A percentile compares a stretch with the other conserved stretches of the same genome.
phyloP scores from a whole-genome alignment of 2,797 vertebrate genomes.

The Leptodactylus fallax region DNA sequence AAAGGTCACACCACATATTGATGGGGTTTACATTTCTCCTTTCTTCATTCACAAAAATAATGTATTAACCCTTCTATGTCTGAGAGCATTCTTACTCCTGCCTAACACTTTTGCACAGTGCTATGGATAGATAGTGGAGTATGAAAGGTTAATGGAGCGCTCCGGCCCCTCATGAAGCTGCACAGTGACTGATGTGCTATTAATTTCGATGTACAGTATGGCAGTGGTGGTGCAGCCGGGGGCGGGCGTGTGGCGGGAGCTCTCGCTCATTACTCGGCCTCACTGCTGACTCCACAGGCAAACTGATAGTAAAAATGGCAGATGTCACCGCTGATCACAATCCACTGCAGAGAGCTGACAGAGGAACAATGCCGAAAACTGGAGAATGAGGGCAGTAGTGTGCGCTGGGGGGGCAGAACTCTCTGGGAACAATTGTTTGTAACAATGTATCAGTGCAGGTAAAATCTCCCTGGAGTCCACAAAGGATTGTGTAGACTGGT shows the following conservation, averaged over 20 bases:
- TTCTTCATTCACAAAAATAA: too few relatives aligned
- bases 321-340: background rate
- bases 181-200: background rate
- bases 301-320: background rate
- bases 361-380: background rate
- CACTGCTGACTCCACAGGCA: background rate
- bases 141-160: too few relatives aligned
- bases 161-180: too few relatives aligned
- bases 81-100: too few relatives aligned
- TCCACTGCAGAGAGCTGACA: background rate
- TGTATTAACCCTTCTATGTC: too few relatives aligned
- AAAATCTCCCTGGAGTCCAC: background rate
- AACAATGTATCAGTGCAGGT: background rate
- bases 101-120: too few relatives aligned
- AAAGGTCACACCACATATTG: too few relatives aligned
- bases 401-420: background rate
- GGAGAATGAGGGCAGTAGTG: background rate
- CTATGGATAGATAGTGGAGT: too few relatives aligned
- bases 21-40: too few relatives aligned
- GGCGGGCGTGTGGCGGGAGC: background rate
- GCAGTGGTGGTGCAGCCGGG: background rate
- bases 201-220: background rate
- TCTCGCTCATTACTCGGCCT: background rate
- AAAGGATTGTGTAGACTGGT: background rate
- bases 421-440: background rate